phyloP scores from a whole-genome alignment of 1,140 invertebrate genomes.

The Melitaea cinxia region DNA sequence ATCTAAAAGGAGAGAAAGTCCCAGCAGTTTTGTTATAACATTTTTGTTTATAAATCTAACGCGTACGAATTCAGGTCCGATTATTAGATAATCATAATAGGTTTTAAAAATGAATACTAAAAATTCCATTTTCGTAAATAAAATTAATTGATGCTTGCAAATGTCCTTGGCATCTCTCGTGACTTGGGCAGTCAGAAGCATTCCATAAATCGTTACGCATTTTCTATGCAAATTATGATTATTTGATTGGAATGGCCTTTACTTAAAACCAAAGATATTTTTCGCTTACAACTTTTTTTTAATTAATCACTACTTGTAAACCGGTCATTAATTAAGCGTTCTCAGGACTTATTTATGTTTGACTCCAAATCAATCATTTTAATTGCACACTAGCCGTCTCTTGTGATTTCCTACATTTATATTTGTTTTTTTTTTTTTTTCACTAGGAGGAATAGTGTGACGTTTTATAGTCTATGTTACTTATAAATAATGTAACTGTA shows the following conservation, averaged over 20 bases:
- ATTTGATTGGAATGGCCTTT: conserved; percentile 56
- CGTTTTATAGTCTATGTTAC: no score
- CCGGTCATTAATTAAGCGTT: conserved; percentile 44
- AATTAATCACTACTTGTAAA: conserved; percentile 20
- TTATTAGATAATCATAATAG: no score
- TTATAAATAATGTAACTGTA: no score
- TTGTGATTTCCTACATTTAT: no score
- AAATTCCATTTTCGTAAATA: not conserved
- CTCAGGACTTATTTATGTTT: conserved; percentile 20
- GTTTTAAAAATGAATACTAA: no score
- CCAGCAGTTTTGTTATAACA: no score
- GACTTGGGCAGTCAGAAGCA: conserved; percentile 7
- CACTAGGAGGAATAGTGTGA: no score
- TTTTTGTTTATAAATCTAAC: no score
- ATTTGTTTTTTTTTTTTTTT: no score
- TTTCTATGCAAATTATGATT: conserved; percentile 55
- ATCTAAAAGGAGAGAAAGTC: no score
- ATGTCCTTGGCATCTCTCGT: conserved; percentile 7
- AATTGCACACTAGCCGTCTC: no score
- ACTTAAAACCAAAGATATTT: conserved; percentile 15
- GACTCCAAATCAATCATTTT: conserved; percentile 27
- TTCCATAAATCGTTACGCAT: conserved; percentile 29
- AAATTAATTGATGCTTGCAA: not conserved
- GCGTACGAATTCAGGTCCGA: no score
- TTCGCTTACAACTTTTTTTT: conserved; percentile 11